These are phyloP conservation scores for Lasioglossum baleicum DNA, from an alignment of 1,140 invertebrate species.

Conservation along the genomic window DNA sequence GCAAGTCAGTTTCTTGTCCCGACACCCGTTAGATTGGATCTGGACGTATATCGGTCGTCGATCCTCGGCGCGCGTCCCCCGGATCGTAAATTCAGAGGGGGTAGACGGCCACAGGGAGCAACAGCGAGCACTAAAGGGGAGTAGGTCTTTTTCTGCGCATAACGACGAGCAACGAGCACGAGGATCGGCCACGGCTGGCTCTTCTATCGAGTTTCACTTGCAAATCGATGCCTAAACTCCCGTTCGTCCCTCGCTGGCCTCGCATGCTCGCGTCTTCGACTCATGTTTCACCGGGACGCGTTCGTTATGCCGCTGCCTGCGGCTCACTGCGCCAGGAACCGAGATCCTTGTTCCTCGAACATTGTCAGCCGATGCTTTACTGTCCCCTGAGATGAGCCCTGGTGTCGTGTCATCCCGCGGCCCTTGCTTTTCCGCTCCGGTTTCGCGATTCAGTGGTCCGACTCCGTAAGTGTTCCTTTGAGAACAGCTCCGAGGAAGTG, in stretches of 20 bases:
- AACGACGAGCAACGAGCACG: slow-evolving; percentile 49
- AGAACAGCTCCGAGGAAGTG: too few relatives aligned
- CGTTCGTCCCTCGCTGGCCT: slow-evolving; percentile 41
- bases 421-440: neutral
- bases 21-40: slow-evolving; percentile 64
- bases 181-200: slow-evolving; percentile 8
- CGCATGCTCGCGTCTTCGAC: slow-evolving; percentile 56
- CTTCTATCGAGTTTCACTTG: slow-evolving; percentile 71
- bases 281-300: slow-evolving; percentile 73
- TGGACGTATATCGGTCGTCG: slow-evolving; percentile 65
- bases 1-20: slow-evolving; percentile 53
- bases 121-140: slow-evolving; percentile 20
- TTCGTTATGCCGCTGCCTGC: slow-evolving; percentile 69
- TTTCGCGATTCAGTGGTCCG: too few relatives aligned
- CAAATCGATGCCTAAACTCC: slow-evolving; percentile 75
- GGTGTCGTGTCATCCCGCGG: slow-evolving; percentile 32
- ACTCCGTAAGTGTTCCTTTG: too few relatives aligned
- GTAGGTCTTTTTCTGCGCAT: slow-evolving; percentile 23
- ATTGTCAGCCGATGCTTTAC: slow-evolving; percentile 68
- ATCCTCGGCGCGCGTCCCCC: slow-evolving; percentile 57
- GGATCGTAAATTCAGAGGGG: slow-evolving; percentile 70
- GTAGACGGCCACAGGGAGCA: slow-evolving; percentile 27
- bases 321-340: slow-evolving; percentile 13
- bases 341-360: slow-evolving; percentile 47
- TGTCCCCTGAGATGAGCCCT: slow-evolving; percentile 47